Base-by-base conservation (phyloP, 92 coral and sea anemone genomes). In the Bergia sp. region DNA sequence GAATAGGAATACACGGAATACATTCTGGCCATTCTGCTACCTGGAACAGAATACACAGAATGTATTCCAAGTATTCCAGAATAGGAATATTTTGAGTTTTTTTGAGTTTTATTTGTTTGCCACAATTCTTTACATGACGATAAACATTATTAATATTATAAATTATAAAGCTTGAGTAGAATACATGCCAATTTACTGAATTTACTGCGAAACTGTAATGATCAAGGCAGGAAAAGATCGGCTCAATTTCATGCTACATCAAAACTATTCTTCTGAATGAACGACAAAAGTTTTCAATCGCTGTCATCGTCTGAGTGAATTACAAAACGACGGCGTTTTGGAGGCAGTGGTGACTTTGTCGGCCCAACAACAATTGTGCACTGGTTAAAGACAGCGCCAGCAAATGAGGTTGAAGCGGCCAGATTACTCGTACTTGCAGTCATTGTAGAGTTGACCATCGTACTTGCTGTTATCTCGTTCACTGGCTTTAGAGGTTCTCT, bases 401-500 rank as follows among this genome's bases (percentile, higher is more conserved):
- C 78, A 73, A 73, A 73, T 36, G 78, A 73, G 45, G 78, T 13
- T 7, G 78, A 73, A 73, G 78, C 43, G 10, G 78, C 78, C 43
- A 36, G 78, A 73, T 73, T 38, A 6, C 78, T 73, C 78, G 78
- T 73, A 73, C 43, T 73, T 73, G 78, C 78, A 73, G 78, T 6
- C 78, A 73, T 73, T 73, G 78, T 73, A 73, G 78, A 73, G 78
- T 73, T 73, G 78, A 73, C 73, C 40, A 72, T 72, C 76, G 76
- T 72, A 36, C 76, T 72, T 72, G 76, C 76, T 72, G 76, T 72
- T 73, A 0, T 37, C 45, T 73, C 86, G 74, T 82, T 82, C 86
- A 23, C 74, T 72, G 53, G 74, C 74, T 58, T 82, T 82, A 82
- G 86, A 73, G 45, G 45, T 73, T 73, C 77, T 73, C 77, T 73